Percentiles rank a stretch among this genome's conserved stretches.
phyloP scores from a whole-genome alignment of 2,888 invertebrate genomes.

The Marasmarcha lunaedactyla region DNA sequence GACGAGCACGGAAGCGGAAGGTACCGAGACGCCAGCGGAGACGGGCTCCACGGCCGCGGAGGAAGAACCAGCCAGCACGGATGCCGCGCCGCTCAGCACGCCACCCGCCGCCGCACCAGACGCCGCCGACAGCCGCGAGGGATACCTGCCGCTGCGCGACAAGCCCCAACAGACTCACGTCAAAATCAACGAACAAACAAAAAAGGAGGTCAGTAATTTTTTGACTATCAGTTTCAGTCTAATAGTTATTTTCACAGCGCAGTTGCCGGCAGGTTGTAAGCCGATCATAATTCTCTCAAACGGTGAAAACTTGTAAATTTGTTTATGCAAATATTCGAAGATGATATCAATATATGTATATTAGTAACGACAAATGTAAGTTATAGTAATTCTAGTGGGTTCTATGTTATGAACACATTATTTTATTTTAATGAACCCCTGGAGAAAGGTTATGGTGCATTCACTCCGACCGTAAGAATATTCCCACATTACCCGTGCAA shows the following conservation, averaged over 20 bases:
- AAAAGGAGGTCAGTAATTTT: constrained; percentile 67
- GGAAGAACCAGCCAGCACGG: constrained; percentile 43
- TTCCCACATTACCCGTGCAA: constrained; percentile 54
- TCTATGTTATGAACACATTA: no score
- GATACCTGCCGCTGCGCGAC: constrained; percentile 58
- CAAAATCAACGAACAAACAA: constrained; percentile 65
- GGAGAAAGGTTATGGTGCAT: constrained; percentile 41
- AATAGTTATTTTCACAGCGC: constrained; percentile 32
- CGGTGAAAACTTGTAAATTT: constrained; percentile 24
- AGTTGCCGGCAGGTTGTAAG: constrained; percentile 7
- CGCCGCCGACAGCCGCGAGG: constrained; percentile 58
- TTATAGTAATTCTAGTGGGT: no score
- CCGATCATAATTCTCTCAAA: constrained; percentile 31
- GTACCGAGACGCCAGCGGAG: constrained; percentile 43
- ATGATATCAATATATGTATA: no score
- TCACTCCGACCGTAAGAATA: constrained; percentile 24
- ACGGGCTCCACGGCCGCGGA: constrained; percentile 15
- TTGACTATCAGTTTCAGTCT: constrained; percentile 51
- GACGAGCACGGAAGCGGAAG: constrained; percentile 45
- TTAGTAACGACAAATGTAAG: no score
- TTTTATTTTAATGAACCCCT: no score
- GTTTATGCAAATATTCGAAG: no score
- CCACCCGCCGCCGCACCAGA: constrained; percentile 48
- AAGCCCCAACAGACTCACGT: constrained; percentile 60
- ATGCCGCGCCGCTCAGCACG: constrained; percentile 42